A percentile compares a stretch with the other conserved stretches of the same genome.
These are phyloP conservation scores for Brevimyrus niger DNA, from an alignment of 2,113 vertebrate species.

Conservation along the genomic window DNA sequence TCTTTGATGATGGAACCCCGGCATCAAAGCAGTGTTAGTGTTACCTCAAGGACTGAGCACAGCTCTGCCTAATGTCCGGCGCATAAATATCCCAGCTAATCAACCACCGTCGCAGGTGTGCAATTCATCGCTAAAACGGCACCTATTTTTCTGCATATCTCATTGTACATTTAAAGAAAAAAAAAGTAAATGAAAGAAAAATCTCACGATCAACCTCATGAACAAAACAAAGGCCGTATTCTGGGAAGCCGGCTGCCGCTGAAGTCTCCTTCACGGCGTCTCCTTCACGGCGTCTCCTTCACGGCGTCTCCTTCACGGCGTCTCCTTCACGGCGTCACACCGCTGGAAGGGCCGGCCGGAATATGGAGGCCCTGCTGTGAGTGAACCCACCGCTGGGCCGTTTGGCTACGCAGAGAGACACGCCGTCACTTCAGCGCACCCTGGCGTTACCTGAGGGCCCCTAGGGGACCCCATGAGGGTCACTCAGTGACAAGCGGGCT, in stretches of 20 bases:
- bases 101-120: background rate
- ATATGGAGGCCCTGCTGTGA: background rate
- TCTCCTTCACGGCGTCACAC: no score
- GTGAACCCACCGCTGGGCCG: background rate
- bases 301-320: no score
- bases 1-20: background rate
- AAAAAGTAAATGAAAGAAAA: background rate
- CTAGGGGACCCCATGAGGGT: background rate
- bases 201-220: background rate
- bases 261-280: background rate
- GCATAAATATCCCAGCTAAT: background rate
- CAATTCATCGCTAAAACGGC: background rate
- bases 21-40: background rate
- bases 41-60: background rate
- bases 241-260: background rate
- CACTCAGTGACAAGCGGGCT: background rate
- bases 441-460: background rate
- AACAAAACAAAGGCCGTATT: background rate
- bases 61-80: background rate
- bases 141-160: background rate
- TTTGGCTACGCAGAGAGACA: background rate
- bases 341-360: no score
- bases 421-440: background rate
- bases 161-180: background rate
- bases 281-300: no score